These are phyloP conservation scores for Podarcis cretensis DNA, from an alignment of 2,113 vertebrate species.

Conservation along the genomic window DNA sequence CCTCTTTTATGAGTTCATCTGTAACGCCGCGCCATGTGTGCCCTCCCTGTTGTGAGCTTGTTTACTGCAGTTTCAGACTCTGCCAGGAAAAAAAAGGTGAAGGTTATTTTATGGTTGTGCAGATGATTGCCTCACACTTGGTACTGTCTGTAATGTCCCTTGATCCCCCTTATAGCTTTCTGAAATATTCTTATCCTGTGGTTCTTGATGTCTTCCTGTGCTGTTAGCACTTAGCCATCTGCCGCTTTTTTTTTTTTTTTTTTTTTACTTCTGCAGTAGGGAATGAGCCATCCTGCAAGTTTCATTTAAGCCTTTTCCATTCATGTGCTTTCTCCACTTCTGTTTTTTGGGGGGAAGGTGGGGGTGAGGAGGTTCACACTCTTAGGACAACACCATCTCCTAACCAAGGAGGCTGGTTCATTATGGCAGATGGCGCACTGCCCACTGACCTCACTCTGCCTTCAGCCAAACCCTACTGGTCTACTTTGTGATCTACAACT, in stretches of 20 bases:
- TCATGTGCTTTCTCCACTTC: background rate
- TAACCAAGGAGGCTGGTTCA: background rate
- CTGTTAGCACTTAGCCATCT: constrained; percentile 70
- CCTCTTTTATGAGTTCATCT: constrained; percentile 72
- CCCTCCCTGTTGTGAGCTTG: constrained; percentile 60
- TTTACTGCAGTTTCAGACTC: constrained; percentile 61
- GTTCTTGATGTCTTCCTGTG: constrained; percentile 59
- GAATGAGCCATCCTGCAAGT: constrained; percentile 42
- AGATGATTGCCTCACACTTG: constrained; percentile 62
- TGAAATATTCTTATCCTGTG: constrained; percentile 60
- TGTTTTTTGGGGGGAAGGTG: background rate
- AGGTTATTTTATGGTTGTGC: constrained; percentile 64
- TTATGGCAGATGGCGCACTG: no score
- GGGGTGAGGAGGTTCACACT: background rate
- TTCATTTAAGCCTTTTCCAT: constrained; percentile 17
- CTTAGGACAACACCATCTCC: background rate
- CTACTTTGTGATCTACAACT: no score
- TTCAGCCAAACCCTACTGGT: no score
- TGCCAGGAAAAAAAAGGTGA: constrained; percentile 66
- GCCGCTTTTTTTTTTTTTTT: constrained; percentile 35
- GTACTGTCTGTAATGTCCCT: constrained; percentile 45
- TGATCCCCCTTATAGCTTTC: constrained; percentile 52
- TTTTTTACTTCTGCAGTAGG: constrained; percentile 33
- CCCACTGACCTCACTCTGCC: no score
- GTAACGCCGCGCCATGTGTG: constrained; percentile 47